Evolutionary conservation across 2,113 vertebrate species (phyloP).

Genomic region (Echinops telfairi): DNA sequence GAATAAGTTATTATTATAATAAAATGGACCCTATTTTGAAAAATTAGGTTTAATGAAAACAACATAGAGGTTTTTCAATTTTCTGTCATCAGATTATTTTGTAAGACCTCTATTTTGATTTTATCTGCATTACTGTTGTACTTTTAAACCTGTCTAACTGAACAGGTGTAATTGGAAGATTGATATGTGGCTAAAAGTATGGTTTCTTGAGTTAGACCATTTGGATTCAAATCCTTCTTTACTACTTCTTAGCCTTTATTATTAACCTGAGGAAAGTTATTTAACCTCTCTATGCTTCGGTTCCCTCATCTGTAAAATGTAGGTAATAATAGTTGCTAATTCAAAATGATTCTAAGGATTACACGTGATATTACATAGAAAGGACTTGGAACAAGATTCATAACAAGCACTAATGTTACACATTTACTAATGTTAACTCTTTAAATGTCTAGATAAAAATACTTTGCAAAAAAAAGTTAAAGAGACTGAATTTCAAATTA

Average conservation of each 20-base stretch:
- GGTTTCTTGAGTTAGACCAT: background rate
- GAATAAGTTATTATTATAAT: background rate
- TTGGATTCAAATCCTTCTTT: background rate
- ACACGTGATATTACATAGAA: constrained; percentile 18
- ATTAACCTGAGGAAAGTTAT: background rate
- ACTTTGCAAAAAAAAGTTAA: no score
- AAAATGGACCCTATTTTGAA: background rate
- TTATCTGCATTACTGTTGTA: background rate
- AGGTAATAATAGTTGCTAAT: constrained; percentile 5
- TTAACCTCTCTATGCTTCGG: background rate
- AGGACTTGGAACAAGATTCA: background rate
- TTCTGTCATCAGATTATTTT: background rate
- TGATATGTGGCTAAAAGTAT: background rate
- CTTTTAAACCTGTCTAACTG: constrained; percentile 7
- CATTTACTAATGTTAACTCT: background rate
- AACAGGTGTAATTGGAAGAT: constrained; percentile 2
- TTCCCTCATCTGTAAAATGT: constrained; percentile 41
- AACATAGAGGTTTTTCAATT: background rate
- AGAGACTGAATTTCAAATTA: no score
- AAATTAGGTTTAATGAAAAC: constrained; percentile 19
- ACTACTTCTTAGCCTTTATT: background rate
- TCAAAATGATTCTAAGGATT: background rate
- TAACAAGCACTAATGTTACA: constrained; percentile 3
- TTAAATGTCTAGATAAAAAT: no score
- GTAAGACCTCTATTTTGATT: background rate